These are phyloP conservation scores for Ophraella communa DNA, from an alignment of 2,888 invertebrate genomes.

Conservation along the genomic window DNA sequence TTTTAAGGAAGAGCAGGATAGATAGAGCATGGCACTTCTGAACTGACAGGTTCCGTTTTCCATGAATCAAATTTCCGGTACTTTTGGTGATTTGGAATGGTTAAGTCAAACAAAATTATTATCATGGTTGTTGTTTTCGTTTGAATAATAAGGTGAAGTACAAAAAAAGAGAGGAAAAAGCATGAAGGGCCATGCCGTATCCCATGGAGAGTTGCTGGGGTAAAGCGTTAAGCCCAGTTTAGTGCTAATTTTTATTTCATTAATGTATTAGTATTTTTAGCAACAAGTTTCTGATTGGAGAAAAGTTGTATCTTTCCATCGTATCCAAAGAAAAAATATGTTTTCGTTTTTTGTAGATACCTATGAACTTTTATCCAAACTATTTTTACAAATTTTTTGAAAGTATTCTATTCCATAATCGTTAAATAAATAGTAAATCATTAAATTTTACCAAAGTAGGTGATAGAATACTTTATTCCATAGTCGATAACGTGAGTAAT, in stretches of 20 bases:
- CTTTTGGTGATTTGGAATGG: conserved; percentile 51
- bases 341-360: too few relatives aligned
- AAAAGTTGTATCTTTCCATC: neutral
- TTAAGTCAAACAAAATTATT: conserved; percentile 26
- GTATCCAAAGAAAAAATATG: too few relatives aligned
- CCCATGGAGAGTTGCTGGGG: conserved; percentile 39
- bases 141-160: conserved; percentile 27
- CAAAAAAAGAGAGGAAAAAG: conserved; percentile 41
- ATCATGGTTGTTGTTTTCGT: neutral
- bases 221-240: conserved; percentile 37
- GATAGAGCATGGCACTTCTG: conserved; percentile 59
- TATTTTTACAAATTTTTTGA: neutral
- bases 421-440: too few relatives aligned
- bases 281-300: neutral
- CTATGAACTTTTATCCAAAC: neutral
- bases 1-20: conserved; percentile 37
- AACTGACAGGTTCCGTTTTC: conserved; percentile 58
- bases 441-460: neutral
- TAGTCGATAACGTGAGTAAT: neutral
- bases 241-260: conserved; percentile 4
- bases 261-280: neutral
- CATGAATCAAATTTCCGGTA: conserved; percentile 37
- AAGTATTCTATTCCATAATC: neutral
- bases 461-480: neutral
- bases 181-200: conserved; percentile 61